Evolutionary conservation across 2,113 vertebrate species (phyloP), one percentile per base, ranked within the genome.

Genomic region (Rhineura floridana): DNA sequence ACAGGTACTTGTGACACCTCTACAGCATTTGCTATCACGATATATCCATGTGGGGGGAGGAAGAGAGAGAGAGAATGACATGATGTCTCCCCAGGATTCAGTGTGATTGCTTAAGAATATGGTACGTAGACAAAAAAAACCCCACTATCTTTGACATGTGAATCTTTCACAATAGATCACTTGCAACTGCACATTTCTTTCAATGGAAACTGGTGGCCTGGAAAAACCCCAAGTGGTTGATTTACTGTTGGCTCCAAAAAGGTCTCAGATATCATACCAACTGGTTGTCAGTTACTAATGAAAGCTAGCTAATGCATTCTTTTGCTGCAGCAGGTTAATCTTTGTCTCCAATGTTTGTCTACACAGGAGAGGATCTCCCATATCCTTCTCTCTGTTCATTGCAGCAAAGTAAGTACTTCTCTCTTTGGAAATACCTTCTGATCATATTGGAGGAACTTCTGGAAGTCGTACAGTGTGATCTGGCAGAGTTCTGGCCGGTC

Each of bases 391-490:
- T n/a, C 21, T 33, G 55, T n/a, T 25, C 36, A 12, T 11, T 25
- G 33, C 52, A n/a, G 17, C 15, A 23, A 72, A 46, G 15, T 3
- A 13, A 7, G 2, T 0, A 6, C 15, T 13, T 0, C 1, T 13
- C 15, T 4, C 25, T 65, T 48, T 30, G 46, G 28, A 65, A 79
- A 4, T 95, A 98, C 98, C 97, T 98, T 98, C 95, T 98, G 98
- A 90, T 98, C 98, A 0, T 98, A 96, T 91, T 97, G 97, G 36
- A 98, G 89, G 91, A 98, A 98, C 94, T 97, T 98, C 96, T 98
- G 98, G 94, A 98, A 98, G 95, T 98, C 98, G 0, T 98, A 98
- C 42, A 98, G 95, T 15, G 97, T 97, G 90, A 98, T 96, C 65
- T 98, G 97, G 93, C 98, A 98, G 36, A 98, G 95, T 93, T 98